These are phyloP conservation scores for Philypnodon macrostomus DNA, from an alignment of 2,797 vertebrate genomes.

Conservation along the genomic window DNA sequence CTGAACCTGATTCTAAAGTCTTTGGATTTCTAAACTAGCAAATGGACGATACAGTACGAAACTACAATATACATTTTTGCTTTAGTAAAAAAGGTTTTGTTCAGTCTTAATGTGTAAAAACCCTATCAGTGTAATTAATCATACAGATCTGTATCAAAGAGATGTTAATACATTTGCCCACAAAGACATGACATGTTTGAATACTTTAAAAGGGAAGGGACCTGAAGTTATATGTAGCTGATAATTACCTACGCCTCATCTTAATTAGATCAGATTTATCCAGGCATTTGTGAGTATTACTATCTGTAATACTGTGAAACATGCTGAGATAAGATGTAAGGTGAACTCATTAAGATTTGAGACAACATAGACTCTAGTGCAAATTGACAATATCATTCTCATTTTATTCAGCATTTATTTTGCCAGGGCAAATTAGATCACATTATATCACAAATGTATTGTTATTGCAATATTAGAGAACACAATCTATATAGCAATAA, in stretches of 20 bases:
- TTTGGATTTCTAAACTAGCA: too few relatives aligned
- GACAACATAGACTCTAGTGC: background rate
- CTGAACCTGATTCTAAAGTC: too few relatives aligned
- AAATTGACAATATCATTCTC: background rate
- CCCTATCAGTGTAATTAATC: conserved; percentile 5
- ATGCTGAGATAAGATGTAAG: background rate
- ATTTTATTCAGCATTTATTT: too few relatives aligned
- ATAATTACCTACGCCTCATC: background rate
- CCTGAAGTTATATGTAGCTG: background rate
- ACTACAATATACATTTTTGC: too few relatives aligned
- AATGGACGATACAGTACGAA: too few relatives aligned
- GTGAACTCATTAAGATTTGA: conserved; percentile 4
- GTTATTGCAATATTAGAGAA: too few relatives aligned
- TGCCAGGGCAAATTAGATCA: too few relatives aligned
- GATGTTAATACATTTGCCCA: background rate
- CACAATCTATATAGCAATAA: too few relatives aligned
- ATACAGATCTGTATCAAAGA: background rate
- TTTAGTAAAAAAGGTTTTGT: background rate
- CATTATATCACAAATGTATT: too few relatives aligned
- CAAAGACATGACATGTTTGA: conserved; percentile 1
- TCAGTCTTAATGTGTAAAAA: too few relatives aligned
- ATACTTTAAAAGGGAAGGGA: background rate
- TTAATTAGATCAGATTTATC: conserved; percentile 1
- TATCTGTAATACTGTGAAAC: background rate
- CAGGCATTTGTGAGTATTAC: background rate